Evolutionary conservation across 1,140 invertebrate genomes (phyloP).

Genomic region (Mactra quadrangularis): DNA sequence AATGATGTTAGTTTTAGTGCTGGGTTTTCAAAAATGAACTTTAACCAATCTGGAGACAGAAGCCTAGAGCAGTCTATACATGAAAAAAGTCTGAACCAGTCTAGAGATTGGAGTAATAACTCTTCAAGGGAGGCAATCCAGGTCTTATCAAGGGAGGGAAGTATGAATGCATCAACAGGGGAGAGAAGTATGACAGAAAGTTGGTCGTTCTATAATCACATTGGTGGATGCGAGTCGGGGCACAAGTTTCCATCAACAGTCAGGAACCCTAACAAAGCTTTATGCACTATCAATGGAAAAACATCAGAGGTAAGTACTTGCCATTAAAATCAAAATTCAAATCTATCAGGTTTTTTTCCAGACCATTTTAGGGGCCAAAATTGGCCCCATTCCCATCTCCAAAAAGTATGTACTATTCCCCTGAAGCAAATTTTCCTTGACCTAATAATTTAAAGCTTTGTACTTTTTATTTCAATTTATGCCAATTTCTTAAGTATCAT

Average conservation of each 20-base stretch:
- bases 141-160: slow-evolving; percentile 38
- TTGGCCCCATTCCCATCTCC: no score
- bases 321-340: no score
- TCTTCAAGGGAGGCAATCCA: slow-evolving; percentile 1
- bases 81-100: slow-evolving; percentile 53
- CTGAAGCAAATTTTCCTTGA: no score
- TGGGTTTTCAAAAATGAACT: slow-evolving; percentile 60
- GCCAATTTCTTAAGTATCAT: no score
- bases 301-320: slow-evolving; percentile 81
- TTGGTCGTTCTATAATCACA: slow-evolving; percentile 79
- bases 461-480: no score
- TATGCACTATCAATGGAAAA: slow-evolving; percentile 81
- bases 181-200: slow-evolving; percentile 47
- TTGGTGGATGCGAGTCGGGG: slow-evolving; percentile 63
- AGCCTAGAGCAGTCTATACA: slow-evolving; percentile 61
- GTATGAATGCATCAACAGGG: slow-evolving; percentile 45
- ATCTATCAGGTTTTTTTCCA: no score
- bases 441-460: no score
- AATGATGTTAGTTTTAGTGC: slow-evolving; percentile 76
- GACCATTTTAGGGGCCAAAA: no score
- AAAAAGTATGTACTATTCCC: no score
- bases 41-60: slow-evolving; percentile 52
- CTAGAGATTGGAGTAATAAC: slow-evolving; percentile 19
- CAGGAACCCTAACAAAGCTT: slow-evolving; percentile 82
- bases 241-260: slow-evolving; percentile 66